Evolutionary conservation across 2,113 vertebrate species (phyloP).

Genomic region (Coptodon bakossiorum): DNA sequence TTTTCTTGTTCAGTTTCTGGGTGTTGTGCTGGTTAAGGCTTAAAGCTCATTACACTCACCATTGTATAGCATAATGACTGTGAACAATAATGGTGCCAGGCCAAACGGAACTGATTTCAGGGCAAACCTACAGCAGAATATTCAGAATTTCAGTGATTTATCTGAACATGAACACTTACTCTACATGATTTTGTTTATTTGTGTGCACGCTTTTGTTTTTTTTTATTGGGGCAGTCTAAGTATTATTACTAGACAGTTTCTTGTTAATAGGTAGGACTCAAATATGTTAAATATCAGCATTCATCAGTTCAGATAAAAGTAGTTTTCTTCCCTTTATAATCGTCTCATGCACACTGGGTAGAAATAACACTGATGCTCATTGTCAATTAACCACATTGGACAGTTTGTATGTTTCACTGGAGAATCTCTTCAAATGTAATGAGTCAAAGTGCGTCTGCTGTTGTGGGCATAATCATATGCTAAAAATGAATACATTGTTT

Average conservation of each 20-base stretch:
- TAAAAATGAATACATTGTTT: neutral
- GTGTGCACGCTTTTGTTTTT: fast-evolving
- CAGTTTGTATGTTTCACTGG: neutral
- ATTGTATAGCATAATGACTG: conserved; percentile 3
- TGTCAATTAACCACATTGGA: neutral
- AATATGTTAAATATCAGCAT: neutral
- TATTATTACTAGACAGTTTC: neutral
- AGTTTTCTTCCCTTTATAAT: neutral
- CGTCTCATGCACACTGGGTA: neutral
- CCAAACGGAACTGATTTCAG: neutral
- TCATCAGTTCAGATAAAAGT: neutral
- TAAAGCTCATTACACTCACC: conserved; percentile 26
- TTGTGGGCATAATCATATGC: neutral
- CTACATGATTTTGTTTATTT: neutral
- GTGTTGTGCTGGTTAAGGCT: conserved; percentile 35
- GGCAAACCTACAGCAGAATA: neutral
- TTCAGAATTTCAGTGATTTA: neutral
- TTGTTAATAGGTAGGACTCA: neutral
- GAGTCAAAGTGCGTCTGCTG: neutral
- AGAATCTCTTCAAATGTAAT: neutral
- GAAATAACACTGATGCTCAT: neutral
- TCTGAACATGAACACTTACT: neutral
- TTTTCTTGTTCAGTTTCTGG: conserved; percentile 46
- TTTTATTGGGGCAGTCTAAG: neutral
- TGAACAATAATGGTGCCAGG: neutral